phyloP scores from a whole-genome alignment of 2,888 invertebrate genomes.

The Microdon myrmicae region DNA sequence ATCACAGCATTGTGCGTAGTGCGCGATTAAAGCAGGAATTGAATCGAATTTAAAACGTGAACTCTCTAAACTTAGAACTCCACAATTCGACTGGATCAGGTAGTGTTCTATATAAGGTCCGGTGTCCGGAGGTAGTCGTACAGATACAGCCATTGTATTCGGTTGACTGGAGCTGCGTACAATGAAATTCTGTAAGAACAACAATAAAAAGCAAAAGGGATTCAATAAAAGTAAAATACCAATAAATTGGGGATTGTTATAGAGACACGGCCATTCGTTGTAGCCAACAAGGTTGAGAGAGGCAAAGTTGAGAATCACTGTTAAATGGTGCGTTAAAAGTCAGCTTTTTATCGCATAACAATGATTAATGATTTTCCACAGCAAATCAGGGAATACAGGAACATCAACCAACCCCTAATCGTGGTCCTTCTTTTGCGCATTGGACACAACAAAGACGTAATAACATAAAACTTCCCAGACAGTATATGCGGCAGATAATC shows the following conservation, averaged over 20 bases:
- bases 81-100: conserved; percentile 86
- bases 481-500: conserved; percentile 42
- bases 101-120: conserved; percentile 96
- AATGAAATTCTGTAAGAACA: conserved; percentile 83
- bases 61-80: conserved; percentile 88
- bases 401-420: not conserved
- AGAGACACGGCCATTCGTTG: no score
- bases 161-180: conserved; percentile 94
- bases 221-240: not conserved
- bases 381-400: conserved; percentile 10
- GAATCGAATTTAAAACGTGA: conserved; percentile 93
- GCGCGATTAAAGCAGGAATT: conserved; percentile 90
- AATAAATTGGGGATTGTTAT: not conserved
- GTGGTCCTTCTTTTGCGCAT: not conserved
- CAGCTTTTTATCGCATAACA: conserved; percentile 61
- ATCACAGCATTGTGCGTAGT: conserved; percentile 94
- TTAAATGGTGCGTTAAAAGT: conserved; percentile 65
- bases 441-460: conserved; percentile 20
- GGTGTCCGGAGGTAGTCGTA: conserved; percentile 85
- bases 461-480: conserved; percentile 47
- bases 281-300: conserved; percentile 9
- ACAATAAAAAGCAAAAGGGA: conserved; percentile 1
- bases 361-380: conserved; percentile 57
- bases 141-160: conserved; percentile 94
- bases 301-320: conserved; percentile 25